These are phyloP conservation scores for Drosophila colorata DNA, from an alignment of 2,888 invertebrate species.

Conservation along the genomic window DNA sequence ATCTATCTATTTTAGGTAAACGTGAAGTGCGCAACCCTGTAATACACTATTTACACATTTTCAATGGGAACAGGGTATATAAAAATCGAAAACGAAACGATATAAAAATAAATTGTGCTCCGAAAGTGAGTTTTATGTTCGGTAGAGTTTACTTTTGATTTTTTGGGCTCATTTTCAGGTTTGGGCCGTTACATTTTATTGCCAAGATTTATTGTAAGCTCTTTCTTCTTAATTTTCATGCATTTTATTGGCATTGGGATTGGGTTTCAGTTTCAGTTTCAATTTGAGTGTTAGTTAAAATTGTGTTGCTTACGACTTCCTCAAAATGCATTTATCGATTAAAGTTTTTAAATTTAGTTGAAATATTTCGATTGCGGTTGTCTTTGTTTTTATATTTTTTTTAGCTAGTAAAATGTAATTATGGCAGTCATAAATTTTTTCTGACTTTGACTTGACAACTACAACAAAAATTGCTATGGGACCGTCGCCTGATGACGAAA, in stretches of 20 bases:
- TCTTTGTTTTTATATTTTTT: constrained; percentile 14
- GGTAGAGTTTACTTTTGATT: constrained; percentile 17
- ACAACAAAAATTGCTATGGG: not conserved
- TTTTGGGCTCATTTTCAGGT: constrained; percentile 16
- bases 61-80: constrained; percentile 1
- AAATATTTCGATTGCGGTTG: constrained; percentile 25
- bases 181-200: constrained; percentile 20
- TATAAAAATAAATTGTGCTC: constrained; percentile 58
- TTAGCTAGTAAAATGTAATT: constrained; percentile 47
- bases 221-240: constrained; percentile 51
- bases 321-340: constrained; percentile 13
- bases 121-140: constrained; percentile 60
- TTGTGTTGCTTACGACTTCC: constrained; percentile 25
- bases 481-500: constrained; percentile 53
- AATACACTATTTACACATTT: not conserved
- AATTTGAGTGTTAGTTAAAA: constrained; percentile 10
- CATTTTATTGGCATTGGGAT: constrained; percentile 35
- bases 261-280: constrained; percentile 9
- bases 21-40: not conserved
- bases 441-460: constrained; percentile 35
- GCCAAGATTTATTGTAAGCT: constrained; percentile 51
- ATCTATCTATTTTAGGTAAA: no score
- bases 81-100: constrained; percentile 38
- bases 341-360: constrained; percentile 5
- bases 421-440: constrained; percentile 47